Conservation (phyloP, 2,888 invertebrate genomes). For the Epinotia ramella region DNA sequence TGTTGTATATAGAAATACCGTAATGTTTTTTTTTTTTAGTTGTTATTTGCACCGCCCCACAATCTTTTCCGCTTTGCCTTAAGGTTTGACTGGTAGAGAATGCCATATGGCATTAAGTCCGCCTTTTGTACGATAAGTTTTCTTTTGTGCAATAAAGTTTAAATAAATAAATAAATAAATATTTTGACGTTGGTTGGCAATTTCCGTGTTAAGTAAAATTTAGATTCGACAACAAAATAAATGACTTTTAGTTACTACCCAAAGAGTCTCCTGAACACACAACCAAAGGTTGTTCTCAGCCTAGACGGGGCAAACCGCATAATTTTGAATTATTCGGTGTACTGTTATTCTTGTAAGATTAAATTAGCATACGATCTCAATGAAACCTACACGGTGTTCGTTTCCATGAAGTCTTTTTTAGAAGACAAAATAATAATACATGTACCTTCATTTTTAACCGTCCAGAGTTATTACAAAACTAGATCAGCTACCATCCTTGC, state of each 20-base stretch:
- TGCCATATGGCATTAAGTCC: no score
- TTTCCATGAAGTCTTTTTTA: no score
- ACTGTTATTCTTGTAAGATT: background rate
- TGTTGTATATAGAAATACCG: no score
- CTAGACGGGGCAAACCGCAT: conserved; percentile 17
- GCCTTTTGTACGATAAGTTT: no score
- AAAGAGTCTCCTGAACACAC: conserved; percentile 32
- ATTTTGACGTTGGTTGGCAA: conserved; percentile 16
- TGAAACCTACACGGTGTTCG: background rate
- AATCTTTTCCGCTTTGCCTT: no score
- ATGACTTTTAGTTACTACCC: conserved; percentile 29
- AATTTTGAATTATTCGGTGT: conserved; percentile 28
- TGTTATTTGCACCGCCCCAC: no score
- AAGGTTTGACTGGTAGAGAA: no score
- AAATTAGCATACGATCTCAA: background rate
- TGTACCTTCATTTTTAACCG: background rate
- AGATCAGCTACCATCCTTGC: no score
- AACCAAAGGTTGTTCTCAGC: background rate
- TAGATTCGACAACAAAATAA: conserved; percentile 31
- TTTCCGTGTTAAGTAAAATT: conserved; percentile 6
- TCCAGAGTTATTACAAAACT: background rate
- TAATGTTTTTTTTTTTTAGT: no score
- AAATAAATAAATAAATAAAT: no score
- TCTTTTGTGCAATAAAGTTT: no score
- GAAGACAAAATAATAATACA: background rate